phyloP scores from a whole-genome alignment of 2,888 invertebrate species.

The Drosophila atripex region DNA sequence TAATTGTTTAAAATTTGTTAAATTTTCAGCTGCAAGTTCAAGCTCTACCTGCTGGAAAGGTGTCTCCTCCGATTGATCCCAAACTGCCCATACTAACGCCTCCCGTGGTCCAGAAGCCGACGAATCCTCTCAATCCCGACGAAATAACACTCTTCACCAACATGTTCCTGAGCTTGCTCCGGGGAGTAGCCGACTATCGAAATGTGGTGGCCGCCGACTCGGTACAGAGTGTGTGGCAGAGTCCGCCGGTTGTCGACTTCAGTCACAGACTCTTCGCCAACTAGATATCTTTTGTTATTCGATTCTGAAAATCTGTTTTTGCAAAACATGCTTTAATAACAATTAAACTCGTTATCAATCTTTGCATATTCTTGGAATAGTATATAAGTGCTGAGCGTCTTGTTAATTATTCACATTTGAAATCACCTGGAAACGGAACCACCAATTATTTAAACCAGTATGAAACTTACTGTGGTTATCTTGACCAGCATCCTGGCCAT shows the following conservation, averaged over 20 bases:
- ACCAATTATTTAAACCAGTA: not conserved
- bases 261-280: conserved; percentile 62
- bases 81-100: conserved; percentile 49
- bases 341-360: not conserved
- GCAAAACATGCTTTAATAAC: conserved; percentile 18
- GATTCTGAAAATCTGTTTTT: conserved; percentile 16
- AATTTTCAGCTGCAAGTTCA: conserved; percentile 8
- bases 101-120: conserved; percentile 33
- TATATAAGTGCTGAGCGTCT: not conserved
- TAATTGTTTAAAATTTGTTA: not conserved
- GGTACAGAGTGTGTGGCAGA: conserved; percentile 69
- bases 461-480: not conserved
- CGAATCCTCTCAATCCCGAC: conserved; percentile 55
- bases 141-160: conserved; percentile 62
- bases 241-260: conserved; percentile 60
- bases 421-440: too few species aligned
- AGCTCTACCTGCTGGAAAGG: conserved; percentile 10
- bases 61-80: not conserved
- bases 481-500: not conserved
- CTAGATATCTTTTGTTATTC: conserved; percentile 18
- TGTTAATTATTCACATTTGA: not conserved
- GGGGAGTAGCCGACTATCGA: conserved; percentile 62
- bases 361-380: conserved; percentile 1
- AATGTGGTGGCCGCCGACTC: conserved; percentile 63
- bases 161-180: conserved; percentile 63